phyloP scores from a whole-genome alignment of 2,888 invertebrate genomes.

The Podabrus alpinus region DNA sequence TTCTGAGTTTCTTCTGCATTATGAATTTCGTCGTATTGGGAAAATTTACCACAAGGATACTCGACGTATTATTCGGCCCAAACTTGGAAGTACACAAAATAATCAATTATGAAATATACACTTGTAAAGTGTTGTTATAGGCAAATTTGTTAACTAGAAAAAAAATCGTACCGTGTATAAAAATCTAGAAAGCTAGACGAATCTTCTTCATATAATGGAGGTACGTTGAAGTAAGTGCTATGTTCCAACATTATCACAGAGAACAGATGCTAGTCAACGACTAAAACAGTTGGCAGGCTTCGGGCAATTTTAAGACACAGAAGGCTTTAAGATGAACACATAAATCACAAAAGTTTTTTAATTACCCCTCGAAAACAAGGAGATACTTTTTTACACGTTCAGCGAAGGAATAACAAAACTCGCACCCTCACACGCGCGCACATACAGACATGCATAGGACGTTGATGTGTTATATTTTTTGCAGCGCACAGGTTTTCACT shows the following conservation, averaged over 20 bases:
- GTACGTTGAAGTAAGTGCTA: conserved; percentile 52
- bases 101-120: too few relatives aligned
- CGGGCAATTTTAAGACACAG: conserved; percentile 25
- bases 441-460: background rate
- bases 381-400: background rate
- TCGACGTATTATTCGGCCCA: too few relatives aligned
- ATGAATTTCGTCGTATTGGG: too few relatives aligned
- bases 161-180: conserved; percentile 51
- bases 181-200: conserved; percentile 54
- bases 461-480: background rate
- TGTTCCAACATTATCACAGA: conserved; percentile 46
- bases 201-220: conserved; percentile 50
- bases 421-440: background rate
- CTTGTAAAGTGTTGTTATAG: too few relatives aligned
- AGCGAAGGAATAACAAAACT: background rate
- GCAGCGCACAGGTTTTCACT: background rate
- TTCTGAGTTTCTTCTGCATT: too few relatives aligned
- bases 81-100: background rate
- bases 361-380: conserved; percentile 11
- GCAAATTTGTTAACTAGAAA: too few relatives aligned
- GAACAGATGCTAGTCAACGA: conserved; percentile 35
- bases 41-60: too few relatives aligned
- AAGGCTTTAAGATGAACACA: conserved; percentile 24
- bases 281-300: conserved; percentile 33
- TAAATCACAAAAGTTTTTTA: conserved; percentile 17